Percentiles rank a stretch among this genome's conserved stretches.
phyloP scores from a whole-genome alignment of 2,888 invertebrate genomes.

The Leptothorax acervorum region DNA sequence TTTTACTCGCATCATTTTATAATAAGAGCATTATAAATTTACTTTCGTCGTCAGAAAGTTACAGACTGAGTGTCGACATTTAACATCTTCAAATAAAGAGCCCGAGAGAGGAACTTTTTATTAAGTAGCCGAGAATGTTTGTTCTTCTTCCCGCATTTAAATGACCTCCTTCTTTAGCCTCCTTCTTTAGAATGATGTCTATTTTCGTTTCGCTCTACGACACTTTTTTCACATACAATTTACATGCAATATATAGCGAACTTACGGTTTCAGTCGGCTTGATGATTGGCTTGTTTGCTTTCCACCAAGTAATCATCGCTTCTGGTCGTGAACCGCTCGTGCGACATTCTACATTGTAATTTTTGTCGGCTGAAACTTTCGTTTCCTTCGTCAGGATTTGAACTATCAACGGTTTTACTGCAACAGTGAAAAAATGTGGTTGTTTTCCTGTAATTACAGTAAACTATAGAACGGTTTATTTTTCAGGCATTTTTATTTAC shows the following conservation, averaged over 20 bases:
- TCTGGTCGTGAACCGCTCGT: conserved; percentile 95
- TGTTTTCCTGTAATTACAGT: not conserved
- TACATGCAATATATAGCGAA: conserved; percentile 69
- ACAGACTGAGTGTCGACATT: conserved; percentile 13
- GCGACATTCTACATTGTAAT: conserved; percentile 95
- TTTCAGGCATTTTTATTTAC: not conserved
- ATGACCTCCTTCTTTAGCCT: not conserved
- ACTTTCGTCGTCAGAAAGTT: conserved; percentile 29
- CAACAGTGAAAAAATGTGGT: conserved; percentile 73
- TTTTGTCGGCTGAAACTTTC: conserved; percentile 93
- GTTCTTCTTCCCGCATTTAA: conserved; percentile 8
- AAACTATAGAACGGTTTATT: not conserved
- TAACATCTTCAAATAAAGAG: conserved; percentile 34
- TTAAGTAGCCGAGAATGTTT: conserved; percentile 16
- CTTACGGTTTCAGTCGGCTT: conserved; percentile 94
- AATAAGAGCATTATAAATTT: conserved; percentile 40
- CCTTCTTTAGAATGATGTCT: conserved; percentile 8
- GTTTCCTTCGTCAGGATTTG: conserved; percentile 94
- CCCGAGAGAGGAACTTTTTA: conserved; percentile 12
- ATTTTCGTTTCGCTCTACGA: conserved; percentile 7
- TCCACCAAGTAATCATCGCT: conserved; percentile 96
- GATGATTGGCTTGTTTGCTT: conserved; percentile 93
- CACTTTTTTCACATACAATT: not conserved
- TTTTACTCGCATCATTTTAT: conserved; percentile 29
- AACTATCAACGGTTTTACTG: conserved; percentile 95